Evolutionary conservation across 2,797 vertebrate species (phyloP), one percentile per base, ranked within the genome.

Genomic region (Falco rusticolus): DNA sequence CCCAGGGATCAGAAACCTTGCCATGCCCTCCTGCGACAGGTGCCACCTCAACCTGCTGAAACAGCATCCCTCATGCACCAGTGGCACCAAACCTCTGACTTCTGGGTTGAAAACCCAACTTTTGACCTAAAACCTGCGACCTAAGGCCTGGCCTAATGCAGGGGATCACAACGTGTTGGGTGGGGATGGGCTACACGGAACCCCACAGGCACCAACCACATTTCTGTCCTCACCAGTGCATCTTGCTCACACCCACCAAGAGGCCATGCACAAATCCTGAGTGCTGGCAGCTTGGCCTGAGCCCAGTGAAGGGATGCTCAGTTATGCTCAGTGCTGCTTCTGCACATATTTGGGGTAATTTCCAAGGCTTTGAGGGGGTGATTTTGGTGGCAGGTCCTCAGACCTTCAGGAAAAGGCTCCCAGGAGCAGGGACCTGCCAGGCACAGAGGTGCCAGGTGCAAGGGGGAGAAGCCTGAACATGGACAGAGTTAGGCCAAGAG

Each of bases 171-270:
- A 1, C 1, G 2, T 26, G 56, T 29, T 29, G 28, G 33, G 4
- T 65, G 43, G 17, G 29, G 71, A 28, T 22, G 63, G 50, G 45
- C 63, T 79, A 16, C 9, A 9, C 0, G 0, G 0, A n/a, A 7
- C 17, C n/a, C 29, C 66, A 60, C 39, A 60, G 9, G 22, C 34
- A 24, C 10, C 37, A 68, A 0, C 7, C 5, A 31, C 3, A 53
- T 21, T 84, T 39, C 48, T 82, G 5, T 24, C 53, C 57, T 68
- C 1, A 0, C 48, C 24, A 24, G 57, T 5, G 5, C 8, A 1
- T 12, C 71, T 4, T 39, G 22, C 79, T 43, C 69, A 24, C 37
- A 7, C 22, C 25, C 13, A n/a, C 22, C 22, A 19, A 31, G 56
- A 7, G 34, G 50, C 60, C 80, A 74, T 4, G 3, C 41, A 29